These are phyloP conservation scores for Limnephilus rhombicus DNA, from an alignment of 2,888 invertebrate species.

Conservation along the genomic window DNA sequence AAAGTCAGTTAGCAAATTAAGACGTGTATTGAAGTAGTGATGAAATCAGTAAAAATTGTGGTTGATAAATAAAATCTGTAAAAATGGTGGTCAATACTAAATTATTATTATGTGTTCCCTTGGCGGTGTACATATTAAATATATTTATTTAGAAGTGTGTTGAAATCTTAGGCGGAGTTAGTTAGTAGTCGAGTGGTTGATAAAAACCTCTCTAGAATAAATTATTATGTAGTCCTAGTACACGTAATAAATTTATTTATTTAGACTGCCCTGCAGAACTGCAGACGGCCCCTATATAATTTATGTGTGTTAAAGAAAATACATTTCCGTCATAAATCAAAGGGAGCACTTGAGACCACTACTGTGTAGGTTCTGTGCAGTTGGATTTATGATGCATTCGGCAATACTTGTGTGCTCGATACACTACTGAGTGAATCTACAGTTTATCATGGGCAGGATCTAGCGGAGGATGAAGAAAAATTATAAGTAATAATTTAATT, in stretches of 20 bases:
- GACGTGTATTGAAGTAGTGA: too few relatives aligned
- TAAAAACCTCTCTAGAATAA: too few relatives aligned
- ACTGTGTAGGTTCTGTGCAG: background rate
- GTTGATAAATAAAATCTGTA: too few relatives aligned
- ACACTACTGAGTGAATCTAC: constrained; percentile 7
- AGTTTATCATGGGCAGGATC: background rate
- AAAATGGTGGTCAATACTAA: too few relatives aligned
- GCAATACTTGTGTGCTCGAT: constrained; percentile 44
- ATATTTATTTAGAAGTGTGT: too few relatives aligned
- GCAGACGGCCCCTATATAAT: background rate
- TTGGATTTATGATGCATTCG: constrained; percentile 52
- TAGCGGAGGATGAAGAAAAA: background rate
- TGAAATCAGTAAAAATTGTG: too few relatives aligned
- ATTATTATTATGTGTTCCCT: too few relatives aligned
- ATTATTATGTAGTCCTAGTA: too few relatives aligned
- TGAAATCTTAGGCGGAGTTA: too few relatives aligned
- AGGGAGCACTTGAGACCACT: constrained; percentile 38
- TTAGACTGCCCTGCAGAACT: background rate
- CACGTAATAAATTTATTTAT: background rate
- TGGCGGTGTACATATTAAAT: too few relatives aligned
- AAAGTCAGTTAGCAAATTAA: background rate
- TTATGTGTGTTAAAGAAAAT: background rate
- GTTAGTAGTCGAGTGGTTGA: too few relatives aligned
- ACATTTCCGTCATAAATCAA: constrained; percentile 47
- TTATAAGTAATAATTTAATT: too few relatives aligned